Evolutionary conservation across 2,797 vertebrate species (phyloP).

Genomic region (Pelochelys cantorii): DNA sequence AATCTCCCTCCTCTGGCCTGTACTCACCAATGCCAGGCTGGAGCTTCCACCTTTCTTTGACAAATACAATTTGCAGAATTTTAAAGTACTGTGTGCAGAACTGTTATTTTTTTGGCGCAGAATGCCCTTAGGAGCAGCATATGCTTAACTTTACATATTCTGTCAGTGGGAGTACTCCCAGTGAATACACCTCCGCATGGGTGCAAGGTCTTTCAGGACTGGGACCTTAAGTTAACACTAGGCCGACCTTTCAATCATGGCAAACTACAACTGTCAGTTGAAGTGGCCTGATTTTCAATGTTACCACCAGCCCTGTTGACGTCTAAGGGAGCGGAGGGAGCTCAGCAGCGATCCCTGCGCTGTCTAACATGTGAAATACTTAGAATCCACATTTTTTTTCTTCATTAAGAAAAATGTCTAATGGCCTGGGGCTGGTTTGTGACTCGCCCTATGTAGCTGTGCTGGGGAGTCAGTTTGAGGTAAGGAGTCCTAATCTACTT

Average conservation of each 20-base stretch:
- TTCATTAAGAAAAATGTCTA: not conserved
- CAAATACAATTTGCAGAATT: no score
- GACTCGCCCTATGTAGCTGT: not conserved
- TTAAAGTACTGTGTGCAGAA: no score
- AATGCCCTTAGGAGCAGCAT: no score
- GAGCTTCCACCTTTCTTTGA: no score
- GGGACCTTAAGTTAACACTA: not conserved
- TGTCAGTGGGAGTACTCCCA: not conserved
- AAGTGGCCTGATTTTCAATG: not conserved
- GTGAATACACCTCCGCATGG: not conserved
- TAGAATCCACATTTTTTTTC: not conserved
- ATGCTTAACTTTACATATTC: no score
- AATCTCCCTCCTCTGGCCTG: no score
- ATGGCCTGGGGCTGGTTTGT: not conserved
- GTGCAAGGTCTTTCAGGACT: not conserved
- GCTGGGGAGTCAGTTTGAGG: not conserved
- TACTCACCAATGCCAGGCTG: no score
- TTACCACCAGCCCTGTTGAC: not conserved
- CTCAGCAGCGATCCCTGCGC: not conserved
- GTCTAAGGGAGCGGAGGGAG: no score
- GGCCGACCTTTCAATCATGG: not conserved
- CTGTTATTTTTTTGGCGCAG: no score
- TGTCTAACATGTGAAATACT: not conserved
- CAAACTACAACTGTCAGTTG: not conserved
- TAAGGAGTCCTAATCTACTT: not conserved